Conservation (phyloP, 2,797 vertebrate species). For the Dromococcyx pavoninus region DNA sequence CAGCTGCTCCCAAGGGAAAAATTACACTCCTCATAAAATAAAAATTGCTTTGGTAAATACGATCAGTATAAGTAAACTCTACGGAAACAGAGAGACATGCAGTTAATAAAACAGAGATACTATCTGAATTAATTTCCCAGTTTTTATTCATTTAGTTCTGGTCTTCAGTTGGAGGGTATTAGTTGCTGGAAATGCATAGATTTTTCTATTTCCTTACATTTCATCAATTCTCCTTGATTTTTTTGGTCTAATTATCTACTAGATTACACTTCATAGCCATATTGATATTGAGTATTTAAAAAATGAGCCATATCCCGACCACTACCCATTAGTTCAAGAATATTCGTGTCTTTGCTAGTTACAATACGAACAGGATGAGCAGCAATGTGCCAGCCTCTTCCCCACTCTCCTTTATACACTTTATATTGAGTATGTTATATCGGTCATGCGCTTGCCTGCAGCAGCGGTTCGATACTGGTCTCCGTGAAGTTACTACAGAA, state of each 20-base stretch:
- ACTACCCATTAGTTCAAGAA: background rate
- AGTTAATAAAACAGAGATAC: background rate
- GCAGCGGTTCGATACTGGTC: slow-evolving; percentile 60
- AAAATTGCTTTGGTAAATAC: background rate
- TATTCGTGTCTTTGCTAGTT: background rate
- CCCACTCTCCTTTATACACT: background rate
- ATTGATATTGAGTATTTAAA: slow-evolving; percentile 11
- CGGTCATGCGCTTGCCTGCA: slow-evolving; percentile 59
- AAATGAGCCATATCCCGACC: background rate
- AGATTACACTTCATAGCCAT: slow-evolving; percentile 32
- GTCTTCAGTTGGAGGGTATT: background rate
- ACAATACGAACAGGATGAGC: background rate
- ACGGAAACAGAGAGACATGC: background rate
- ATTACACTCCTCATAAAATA: background rate
- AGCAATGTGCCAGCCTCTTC: background rate
- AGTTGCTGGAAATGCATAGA: background rate
- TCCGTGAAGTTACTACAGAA: slow-evolving; percentile 69
- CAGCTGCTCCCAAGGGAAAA: background rate
- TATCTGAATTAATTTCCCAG: background rate
- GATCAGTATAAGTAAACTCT: background rate
- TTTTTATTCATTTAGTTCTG: background rate
- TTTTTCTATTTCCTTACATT: slow-evolving; percentile 32
- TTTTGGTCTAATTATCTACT: slow-evolving; percentile 18
- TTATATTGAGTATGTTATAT: slow-evolving; percentile 25
- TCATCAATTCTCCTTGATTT: slow-evolving; percentile 6